Conservation (phyloP, 2,113 vertebrate genomes). For the Fregata magnificens region DNA sequence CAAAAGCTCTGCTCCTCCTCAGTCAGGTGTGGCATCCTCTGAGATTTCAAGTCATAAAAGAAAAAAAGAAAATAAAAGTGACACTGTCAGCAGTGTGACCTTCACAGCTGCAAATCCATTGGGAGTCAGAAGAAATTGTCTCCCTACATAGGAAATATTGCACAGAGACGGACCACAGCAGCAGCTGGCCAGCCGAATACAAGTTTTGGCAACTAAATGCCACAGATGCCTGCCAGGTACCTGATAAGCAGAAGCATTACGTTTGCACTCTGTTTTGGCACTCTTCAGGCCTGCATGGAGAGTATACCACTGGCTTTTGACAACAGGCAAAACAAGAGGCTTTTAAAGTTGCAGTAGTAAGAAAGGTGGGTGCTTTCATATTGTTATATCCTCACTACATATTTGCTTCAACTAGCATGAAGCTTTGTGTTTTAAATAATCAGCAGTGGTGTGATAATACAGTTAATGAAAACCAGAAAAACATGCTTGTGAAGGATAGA, state of each 20-base stretch:
- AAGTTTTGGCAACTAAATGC: not conserved
- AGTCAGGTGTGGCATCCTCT: not conserved
- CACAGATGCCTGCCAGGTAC: not conserved
- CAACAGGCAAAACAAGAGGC: not conserved
- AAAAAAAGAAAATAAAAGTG: not conserved
- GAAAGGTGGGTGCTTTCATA: not conserved
- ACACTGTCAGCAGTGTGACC: not conserved
- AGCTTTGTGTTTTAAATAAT: not conserved
- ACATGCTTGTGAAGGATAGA: not conserved
- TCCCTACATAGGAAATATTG: not conserved
- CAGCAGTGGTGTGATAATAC: not conserved
- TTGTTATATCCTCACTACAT: not conserved
- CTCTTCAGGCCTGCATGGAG: not conserved
- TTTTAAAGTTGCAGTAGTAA: not conserved
- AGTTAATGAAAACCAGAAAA: not conserved
- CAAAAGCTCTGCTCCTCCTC: not conserved
- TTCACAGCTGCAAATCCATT: not conserved
- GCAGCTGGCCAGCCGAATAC: not conserved
- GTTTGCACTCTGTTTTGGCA: not conserved
- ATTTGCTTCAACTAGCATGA: not conserved
- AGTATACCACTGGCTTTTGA: not conserved
- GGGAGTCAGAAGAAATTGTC: not conserved
- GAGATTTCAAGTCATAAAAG: not conserved
- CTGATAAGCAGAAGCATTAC: not conserved
- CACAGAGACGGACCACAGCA: not conserved